These are phyloP conservation scores for Xiphophorus birchmanni DNA, from an alignment of 2,797 vertebrate genomes.

Conservation along the genomic window DNA sequence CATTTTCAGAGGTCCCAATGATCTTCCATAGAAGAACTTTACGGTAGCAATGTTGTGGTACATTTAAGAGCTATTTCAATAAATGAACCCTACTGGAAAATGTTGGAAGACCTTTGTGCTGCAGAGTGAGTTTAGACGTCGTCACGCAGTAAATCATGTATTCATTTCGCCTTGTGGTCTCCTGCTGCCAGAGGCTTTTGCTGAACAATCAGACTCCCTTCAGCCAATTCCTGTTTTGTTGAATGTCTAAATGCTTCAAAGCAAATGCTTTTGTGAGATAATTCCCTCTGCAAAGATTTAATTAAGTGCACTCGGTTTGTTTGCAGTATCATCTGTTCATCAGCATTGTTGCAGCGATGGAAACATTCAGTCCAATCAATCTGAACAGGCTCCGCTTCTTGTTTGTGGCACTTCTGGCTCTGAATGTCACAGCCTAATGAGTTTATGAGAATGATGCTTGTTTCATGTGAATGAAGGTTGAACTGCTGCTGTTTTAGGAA, in stretches of 20 bases:
- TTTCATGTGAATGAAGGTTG: background rate
- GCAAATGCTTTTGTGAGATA: slow-evolving; percentile 61
- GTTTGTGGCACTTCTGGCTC: slow-evolving; percentile 27
- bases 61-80: background rate
- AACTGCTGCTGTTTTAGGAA: background rate
- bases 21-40: background rate
- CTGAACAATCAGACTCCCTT: slow-evolving; percentile 49
- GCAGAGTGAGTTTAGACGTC: background rate
- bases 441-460: background rate
- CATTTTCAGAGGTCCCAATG: too few species aligned
- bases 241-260: slow-evolving; percentile 42
- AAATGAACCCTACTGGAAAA: background rate
- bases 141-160: slow-evolving; percentile 27
- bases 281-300: slow-evolving; percentile 64
- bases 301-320: slow-evolving; percentile 66
- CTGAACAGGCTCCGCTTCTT: slow-evolving; percentile 19
- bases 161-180: slow-evolving; percentile 18
- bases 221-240: slow-evolving; percentile 52
- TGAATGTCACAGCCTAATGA: slow-evolving; percentile 2
- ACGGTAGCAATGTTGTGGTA: background rate
- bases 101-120: background rate
- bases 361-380: slow-evolving; percentile 46
- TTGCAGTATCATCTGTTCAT: slow-evolving; percentile 59
- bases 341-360: slow-evolving; percentile 31
- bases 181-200: slow-evolving; percentile 33